Evolutionary conservation across 1,140 invertebrate genomes (phyloP), one percentile per base, ranked within the genome.

Genomic region (Diorhabda elongata): DNA sequence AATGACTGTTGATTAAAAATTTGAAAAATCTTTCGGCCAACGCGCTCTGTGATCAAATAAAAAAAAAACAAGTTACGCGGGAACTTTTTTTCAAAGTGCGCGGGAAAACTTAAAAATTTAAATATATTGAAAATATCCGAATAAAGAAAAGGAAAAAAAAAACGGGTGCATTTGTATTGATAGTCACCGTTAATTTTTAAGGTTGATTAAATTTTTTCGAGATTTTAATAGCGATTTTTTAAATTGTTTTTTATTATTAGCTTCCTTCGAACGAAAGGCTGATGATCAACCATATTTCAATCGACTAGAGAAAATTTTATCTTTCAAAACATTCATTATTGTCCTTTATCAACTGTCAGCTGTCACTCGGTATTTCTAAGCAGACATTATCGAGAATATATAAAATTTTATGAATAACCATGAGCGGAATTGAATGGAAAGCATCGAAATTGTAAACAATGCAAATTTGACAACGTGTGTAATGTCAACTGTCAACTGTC

Each of bases 101-200:
- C 73, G 76, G 70, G 60, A 63, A n/a, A 52, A 71, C 68, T 62
- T 59, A 67, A 70, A 26, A 26, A n/a, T 52, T 52, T 52, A n/a
- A 52, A 72, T 69, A 66, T 52, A 26, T 64, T 64, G n/a, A 64
- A 43, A 26, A 56, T 65, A 9, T 74, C 26, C 26, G 26, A 26
- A 26, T 26, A 26, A 26, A 26, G 26, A 26, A 26, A 26, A 26
- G 26, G 11, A 11, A 61, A 69, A 71, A 68, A 67, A 73, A 69
- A 73, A 74, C 72, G 74, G 73, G 74, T 75, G 74, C 67, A 74
- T 69, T 73, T 72, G 61, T 61, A 62, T 8, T 58, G 73, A 69
- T 76, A 77, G 72, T 75, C 75, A 75, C 75, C 73, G 70, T 60
- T 76, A 76, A 66, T 71, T 73, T 72, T 52, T 73, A 70, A 71